Conservation (phyloP, 2,888 invertebrate genomes). For the Autographa gamma region DNA sequence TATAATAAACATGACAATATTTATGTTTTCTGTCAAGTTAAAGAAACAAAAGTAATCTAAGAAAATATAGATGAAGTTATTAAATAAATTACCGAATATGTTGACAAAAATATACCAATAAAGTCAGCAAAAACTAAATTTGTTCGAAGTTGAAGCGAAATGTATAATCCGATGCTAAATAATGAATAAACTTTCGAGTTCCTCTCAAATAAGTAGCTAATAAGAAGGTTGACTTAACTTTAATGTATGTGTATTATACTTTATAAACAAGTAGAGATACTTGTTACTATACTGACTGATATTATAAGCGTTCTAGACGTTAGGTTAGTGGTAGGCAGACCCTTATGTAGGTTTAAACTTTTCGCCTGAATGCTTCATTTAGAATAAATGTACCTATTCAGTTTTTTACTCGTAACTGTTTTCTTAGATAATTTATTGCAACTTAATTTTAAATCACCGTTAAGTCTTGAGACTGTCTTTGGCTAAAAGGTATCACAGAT, state of each 20-base stretch:
- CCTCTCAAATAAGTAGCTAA: constrained; percentile 18
- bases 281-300: not conserved
- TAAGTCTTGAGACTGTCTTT: too few species aligned
- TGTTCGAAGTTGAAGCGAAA: constrained; percentile 37
- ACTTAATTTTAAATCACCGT: too few species aligned
- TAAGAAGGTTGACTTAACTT: constrained; percentile 10
- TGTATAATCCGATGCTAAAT: constrained; percentile 44
- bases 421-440: too few species aligned
- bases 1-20: not conserved
- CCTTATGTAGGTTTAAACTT: too few species aligned
- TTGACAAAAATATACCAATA: constrained; percentile 36
- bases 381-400: too few species aligned
- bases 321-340: too few species aligned
- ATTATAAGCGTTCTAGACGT: not conserved
- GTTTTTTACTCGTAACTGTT: too few species aligned
- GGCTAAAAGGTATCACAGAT: too few species aligned
- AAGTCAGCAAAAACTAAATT: constrained; percentile 37
- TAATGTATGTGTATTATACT: not conserved
- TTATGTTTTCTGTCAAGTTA: not conserved
- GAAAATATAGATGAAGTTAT: constrained; percentile 28
- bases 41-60: not conserved
- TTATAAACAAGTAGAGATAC: not conserved
- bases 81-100: constrained; percentile 31
- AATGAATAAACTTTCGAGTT: constrained; percentile 45
- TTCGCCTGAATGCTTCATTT: too few species aligned